These are phyloP conservation scores for Octodonta nipae DNA, from an alignment of 2,888 invertebrate genomes.

Conservation along the genomic window DNA sequence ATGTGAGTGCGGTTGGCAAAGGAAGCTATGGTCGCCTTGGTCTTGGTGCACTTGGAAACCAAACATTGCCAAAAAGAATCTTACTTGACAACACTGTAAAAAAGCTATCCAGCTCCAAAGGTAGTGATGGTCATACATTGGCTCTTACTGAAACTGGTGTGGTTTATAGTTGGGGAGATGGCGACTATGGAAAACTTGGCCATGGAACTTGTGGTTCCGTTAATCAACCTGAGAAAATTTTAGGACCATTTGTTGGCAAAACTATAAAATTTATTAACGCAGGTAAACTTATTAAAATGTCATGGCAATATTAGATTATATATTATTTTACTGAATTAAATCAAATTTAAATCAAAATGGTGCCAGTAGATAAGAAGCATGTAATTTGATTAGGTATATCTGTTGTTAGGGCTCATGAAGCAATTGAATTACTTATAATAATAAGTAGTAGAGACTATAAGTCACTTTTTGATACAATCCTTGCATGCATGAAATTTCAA, in stretches of 20 bases:
- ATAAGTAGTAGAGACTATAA: too few relatives aligned
- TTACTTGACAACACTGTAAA: constrained; percentile 40
- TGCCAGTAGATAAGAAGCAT: too few relatives aligned
- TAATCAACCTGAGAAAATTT: constrained; percentile 42
- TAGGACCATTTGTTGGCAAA: constrained; percentile 36
- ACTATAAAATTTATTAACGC: constrained; percentile 40
- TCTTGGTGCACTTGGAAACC: constrained; percentile 48
- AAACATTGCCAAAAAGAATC: constrained; percentile 42
- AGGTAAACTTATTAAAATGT: constrained; percentile 32
- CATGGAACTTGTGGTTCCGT: constrained; percentile 41
- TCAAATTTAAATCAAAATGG: too few relatives aligned
- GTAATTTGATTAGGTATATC: too few relatives aligned
- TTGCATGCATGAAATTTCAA: too few relatives aligned
- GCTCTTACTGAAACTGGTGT: constrained; percentile 41
- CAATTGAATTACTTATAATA: too few relatives aligned
- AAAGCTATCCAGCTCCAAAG: constrained; percentile 42
- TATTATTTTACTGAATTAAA: too few relatives aligned
- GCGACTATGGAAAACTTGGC: constrained; percentile 45
- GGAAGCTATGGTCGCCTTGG: constrained; percentile 51
- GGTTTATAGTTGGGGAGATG: constrained; percentile 46
- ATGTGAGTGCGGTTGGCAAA: constrained; percentile 48
- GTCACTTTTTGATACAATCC: too few relatives aligned
- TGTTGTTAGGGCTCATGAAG: too few relatives aligned
- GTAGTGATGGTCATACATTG: constrained; percentile 45
- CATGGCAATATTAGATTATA: too few relatives aligned